Percentiles rank a stretch among this genome's conserved stretches.
Conservation (phyloP, 2,113 vertebrate genomes). For the Microtus richardsoni region DNA sequence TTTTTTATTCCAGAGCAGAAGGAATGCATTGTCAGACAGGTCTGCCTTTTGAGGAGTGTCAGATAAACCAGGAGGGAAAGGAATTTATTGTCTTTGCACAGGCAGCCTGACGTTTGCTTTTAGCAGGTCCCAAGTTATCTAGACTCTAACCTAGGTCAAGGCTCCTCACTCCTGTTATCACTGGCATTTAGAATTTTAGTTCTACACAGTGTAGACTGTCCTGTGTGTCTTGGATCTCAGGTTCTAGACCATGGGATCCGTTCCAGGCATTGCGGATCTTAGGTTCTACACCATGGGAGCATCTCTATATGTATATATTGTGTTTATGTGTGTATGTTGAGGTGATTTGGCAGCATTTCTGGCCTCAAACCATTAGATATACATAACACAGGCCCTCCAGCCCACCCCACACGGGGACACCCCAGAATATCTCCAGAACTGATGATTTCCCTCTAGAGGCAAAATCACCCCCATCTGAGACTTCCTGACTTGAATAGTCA, state of each 20-base stretch:
- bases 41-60: neutral
- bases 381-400: neutral
- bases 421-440: neutral
- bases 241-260: too few relatives aligned
- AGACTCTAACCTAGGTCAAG: neutral
- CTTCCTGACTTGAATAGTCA: neutral
- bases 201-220: neutral
- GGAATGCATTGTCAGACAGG: neutral
- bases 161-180: neutral
- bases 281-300: neutral
- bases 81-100: neutral
- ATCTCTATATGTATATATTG: too few relatives aligned
- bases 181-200: neutral
- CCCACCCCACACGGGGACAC: neutral
- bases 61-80: neutral
- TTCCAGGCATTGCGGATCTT: neutral
- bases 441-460: neutral
- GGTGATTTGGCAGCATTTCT: neutral
- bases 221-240: too few relatives aligned
- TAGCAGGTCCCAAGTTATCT: neutral
- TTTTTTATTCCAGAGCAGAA: too few relatives aligned
- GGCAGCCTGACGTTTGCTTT: neutral
- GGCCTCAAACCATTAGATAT: neutral
- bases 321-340: too few relatives aligned
- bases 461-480: neutral